phyloP scores from a whole-genome alignment of 1,140 invertebrate genomes.

The Philotrypesis tridentata region DNA sequence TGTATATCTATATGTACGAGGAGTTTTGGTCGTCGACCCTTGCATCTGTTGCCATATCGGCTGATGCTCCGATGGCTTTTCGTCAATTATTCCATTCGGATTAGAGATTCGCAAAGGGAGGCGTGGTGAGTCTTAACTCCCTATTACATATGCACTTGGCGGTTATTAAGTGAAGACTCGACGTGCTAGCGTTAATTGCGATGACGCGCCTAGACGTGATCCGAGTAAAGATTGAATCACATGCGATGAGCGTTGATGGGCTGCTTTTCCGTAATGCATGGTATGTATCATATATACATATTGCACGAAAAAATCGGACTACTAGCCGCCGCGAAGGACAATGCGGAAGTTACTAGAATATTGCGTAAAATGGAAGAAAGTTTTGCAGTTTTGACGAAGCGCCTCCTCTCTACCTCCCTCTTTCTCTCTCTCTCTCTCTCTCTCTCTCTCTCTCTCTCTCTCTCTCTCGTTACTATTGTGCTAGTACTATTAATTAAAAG shows the following conservation, averaged over 20 bases:
- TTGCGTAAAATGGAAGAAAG: neutral
- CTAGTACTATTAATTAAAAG: slow-evolving; percentile 11
- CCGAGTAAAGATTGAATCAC: slow-evolving; percentile 23
- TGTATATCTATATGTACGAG: too few relatives aligned
- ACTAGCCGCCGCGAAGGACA: neutral
- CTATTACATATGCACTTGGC: slow-evolving; percentile 5
- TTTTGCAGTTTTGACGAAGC: neutral
- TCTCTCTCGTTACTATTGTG: too few relatives aligned
- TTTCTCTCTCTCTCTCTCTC: too few relatives aligned
- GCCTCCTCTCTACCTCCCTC: too few relatives aligned
- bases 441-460: too few relatives aligned
- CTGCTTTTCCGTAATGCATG: too few relatives aligned
- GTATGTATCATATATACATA: too few relatives aligned
- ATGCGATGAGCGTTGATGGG: neutral
- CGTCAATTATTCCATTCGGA: slow-evolving; percentile 42
- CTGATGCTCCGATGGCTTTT: slow-evolving; percentile 28
- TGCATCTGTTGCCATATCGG: slow-evolving; percentile 44
- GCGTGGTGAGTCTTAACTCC: too few relatives aligned
- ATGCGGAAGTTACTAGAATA: slow-evolving; percentile 15
- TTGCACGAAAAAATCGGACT: too few relatives aligned
- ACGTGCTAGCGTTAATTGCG: slow-evolving; percentile 45
- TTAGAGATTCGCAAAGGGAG: neutral
- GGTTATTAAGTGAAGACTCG: slow-evolving; percentile 42
- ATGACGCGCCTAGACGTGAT: slow-evolving; percentile 25
- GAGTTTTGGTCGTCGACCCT: slow-evolving; percentile 11